Base-by-base conservation (phyloP, 1,140 invertebrate genomes). In the Nomia melanderi region DNA sequence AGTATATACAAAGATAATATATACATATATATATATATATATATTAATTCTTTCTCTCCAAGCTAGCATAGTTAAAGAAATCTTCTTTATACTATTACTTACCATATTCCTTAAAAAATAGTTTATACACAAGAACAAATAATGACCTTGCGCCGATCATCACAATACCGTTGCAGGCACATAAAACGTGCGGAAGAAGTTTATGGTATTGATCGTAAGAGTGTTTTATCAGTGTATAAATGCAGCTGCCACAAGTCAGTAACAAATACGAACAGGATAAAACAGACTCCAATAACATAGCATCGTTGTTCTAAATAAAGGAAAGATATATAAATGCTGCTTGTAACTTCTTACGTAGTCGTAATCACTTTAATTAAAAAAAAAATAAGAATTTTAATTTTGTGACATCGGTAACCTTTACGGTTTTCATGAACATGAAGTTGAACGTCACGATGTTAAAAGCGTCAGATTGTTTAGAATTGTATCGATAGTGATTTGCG, bases 221-320 rank as follows among this genome's bases (percentile, higher is more conserved):
- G 64, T 86, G 39, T 57, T 77, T 84, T 9, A 66, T 44, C 36
- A 86, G 65, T 1, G 73, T 50, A 54, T 88, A 81, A 56, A 88
- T 74, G n/a, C 74, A 83, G 4, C 66, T 83, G 27, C 83, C 82
- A 11, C 82, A 86, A 14, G 79, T 82, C 9, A 89, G 39, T 27
- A 85, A 4, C 4, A 89, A 59, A 78, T 81, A 86, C 29, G 77
- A 67, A 54, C 78, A 82, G 0, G 87, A 86, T 27, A 86, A 65
- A n/a, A 85, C 29, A 0, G 85, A 72, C 36, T 85, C 83, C 8
- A 77, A 17, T 47, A 88, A 76, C 88, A 88, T 88, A 3, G 41
- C 31, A 64, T 47, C 20, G 29, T 14, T 29, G 57, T 33, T 20
- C 0, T 17, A 11, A 66, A n/a, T 3, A 5, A 25, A n/a, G 17